Conservation (phyloP, 1,140 invertebrate genomes). For the Drosophila lacteicornis region DNA sequence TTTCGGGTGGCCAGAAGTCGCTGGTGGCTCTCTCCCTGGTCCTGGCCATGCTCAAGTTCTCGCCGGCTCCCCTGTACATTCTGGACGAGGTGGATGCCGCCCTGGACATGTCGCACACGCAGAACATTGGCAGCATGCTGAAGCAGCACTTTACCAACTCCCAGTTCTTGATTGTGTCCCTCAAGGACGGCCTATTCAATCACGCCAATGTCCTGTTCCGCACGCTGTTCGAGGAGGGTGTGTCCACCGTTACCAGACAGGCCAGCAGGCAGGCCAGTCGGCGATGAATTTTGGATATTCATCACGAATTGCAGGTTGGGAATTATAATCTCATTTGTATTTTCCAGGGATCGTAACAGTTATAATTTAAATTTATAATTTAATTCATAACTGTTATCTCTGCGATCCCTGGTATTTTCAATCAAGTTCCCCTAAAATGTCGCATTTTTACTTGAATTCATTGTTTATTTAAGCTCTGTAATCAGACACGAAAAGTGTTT, state of each 20-base stretch:
- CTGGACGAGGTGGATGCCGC: conserved; percentile 99
- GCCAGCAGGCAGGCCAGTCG: conserved; percentile 71
- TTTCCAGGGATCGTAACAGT: no score
- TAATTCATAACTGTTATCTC: no score
- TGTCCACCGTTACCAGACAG: conserved; percentile 93
- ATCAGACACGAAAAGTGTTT: no score
- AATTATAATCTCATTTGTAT: conserved; percentile 1
- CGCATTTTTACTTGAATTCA: no score
- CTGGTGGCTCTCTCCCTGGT: conserved; percentile 98
- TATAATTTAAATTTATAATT: no score
- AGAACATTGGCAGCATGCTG: conserved; percentile 99
- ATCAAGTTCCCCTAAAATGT: background rate
- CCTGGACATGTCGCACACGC: conserved; percentile 98
- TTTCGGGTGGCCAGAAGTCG: conserved; percentile 98
- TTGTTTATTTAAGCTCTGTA: background rate
- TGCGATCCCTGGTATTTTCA: background rate
- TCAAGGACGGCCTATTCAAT: conserved; percentile 99
- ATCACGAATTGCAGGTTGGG: background rate
- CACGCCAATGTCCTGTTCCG: conserved; percentile 99
- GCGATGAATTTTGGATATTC: conserved; percentile 21
- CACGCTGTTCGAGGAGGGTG: conserved; percentile 97
- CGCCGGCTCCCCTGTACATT: conserved; percentile 99
- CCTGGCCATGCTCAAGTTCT: conserved; percentile 97
- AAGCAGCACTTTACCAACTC: conserved; percentile 97
- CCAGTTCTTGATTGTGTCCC: conserved; percentile 98